Evolutionary conservation across 2,797 vertebrate genomes (phyloP).

Genomic region (Sebastes iracundus): DNA sequence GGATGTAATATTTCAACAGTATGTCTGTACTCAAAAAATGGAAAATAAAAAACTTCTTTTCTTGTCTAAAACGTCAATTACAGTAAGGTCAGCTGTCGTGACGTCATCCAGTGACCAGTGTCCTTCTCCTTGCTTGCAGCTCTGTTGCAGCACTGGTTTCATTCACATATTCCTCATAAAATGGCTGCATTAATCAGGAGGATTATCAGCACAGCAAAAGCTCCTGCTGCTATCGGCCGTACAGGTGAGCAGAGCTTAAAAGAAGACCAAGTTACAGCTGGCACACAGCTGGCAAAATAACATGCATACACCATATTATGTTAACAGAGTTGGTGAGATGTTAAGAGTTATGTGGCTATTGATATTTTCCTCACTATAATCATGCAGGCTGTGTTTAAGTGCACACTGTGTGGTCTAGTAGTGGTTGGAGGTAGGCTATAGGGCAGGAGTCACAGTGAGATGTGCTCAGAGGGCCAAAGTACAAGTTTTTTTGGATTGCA

Average conservation of each 20-base stretch:
- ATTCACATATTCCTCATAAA: not conserved
- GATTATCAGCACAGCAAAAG: slow-evolving; percentile 86
- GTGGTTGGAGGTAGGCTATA: not conserved
- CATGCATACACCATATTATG: not conserved
- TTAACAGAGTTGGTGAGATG: not conserved
- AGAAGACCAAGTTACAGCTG: not conserved
- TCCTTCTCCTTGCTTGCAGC: not conserved
- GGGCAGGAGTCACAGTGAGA: not conserved
- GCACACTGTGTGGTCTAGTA: not conserved
- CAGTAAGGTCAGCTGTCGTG: slow-evolving; percentile 8
- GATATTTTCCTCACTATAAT: not conserved
- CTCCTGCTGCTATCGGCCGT: slow-evolving; percentile 88
- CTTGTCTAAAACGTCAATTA: not conserved
- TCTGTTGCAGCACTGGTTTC: not conserved
- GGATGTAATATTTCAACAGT: accelerated
- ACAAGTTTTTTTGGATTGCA: slow-evolving; percentile 1
- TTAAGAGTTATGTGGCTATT: not conserved
- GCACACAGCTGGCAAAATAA: not conserved
- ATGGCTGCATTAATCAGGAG: slow-evolving; percentile 85
- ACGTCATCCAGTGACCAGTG: accelerated
- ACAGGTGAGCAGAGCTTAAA: slow-evolving; percentile 85
- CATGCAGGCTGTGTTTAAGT: not conserved
- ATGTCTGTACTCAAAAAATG: not conserved
- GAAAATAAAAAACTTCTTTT: not conserved
- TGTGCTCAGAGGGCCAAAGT: slow-evolving; percentile 22